Percentiles rank a stretch among this genome's conserved stretches.
phyloP scores from a whole-genome alignment of 2,797 vertebrate genomes.

The Anolis apletophallus region DNA sequence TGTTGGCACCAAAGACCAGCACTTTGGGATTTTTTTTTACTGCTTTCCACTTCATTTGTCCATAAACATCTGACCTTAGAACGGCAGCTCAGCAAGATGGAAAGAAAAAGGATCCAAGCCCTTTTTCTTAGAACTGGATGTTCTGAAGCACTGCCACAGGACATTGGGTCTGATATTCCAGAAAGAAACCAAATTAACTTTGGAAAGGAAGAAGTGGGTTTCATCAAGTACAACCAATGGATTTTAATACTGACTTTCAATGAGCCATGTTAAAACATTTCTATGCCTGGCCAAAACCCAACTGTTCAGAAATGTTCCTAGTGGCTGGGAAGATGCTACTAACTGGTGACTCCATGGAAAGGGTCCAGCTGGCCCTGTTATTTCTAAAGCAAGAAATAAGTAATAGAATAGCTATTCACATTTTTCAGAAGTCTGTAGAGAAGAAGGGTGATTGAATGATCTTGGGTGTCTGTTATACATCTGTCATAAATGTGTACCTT shows the following conservation, averaged over 20 bases:
- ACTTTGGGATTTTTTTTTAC: slow-evolving; percentile 27
- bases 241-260: slow-evolving; percentile 61
- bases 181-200: slow-evolving; percentile 62
- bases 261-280: slow-evolving; percentile 56
- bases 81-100: slow-evolving; percentile 51
- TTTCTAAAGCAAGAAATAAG: slow-evolving; percentile 8
- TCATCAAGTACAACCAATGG: slow-evolving; percentile 48
- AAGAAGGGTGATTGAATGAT: background rate
- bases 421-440: background rate
- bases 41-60: slow-evolving; percentile 42
- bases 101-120: slow-evolving; percentile 55
- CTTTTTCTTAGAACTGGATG: slow-evolving; percentile 53
- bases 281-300: slow-evolving; percentile 42
- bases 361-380: background rate
- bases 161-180: slow-evolving; percentile 65
- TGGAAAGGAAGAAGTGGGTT: slow-evolving; percentile 57
- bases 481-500: background rate
- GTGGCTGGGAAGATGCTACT: slow-evolving; percentile 61
- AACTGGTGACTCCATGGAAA: slow-evolving; percentile 24
- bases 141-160: slow-evolving; percentile 59
- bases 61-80: slow-evolving; percentile 48
- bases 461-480: background rate
- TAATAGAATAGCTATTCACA: background rate
- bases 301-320: slow-evolving; percentile 32
- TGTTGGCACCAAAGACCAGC: slow-evolving; percentile 5